These are phyloP conservation scores for Craterocephalus amniculus DNA, from an alignment of 2,797 vertebrate genomes.

Conservation along the genomic window DNA sequence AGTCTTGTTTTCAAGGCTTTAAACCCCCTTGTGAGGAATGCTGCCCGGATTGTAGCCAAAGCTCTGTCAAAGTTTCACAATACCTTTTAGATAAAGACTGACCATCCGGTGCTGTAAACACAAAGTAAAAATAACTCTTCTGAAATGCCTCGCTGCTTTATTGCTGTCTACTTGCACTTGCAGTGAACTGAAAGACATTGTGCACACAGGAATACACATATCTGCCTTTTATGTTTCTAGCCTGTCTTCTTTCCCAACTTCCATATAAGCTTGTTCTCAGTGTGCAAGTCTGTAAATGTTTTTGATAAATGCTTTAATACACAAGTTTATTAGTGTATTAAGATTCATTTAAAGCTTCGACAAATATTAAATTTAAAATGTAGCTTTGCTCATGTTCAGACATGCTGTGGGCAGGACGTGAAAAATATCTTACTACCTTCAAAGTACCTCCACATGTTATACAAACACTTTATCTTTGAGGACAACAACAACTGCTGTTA, in stretches of 20 bases:
- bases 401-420: too few species aligned
- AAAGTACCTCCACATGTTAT: not conserved
- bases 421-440: too few species aligned
- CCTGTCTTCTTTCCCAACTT: not conserved
- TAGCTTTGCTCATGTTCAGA: not conserved
- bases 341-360: not conserved
- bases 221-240: not conserved
- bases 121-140: slow-evolving; percentile 19
- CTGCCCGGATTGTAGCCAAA: slow-evolving; percentile 40
- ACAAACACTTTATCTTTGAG: not conserved
- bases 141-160: slow-evolving; percentile 5
- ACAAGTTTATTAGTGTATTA: not conserved
- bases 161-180: not conserved
- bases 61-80: slow-evolving; percentile 48
- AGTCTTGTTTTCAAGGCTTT: slow-evolving; percentile 57
- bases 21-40: slow-evolving; percentile 48
- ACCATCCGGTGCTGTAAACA: slow-evolving; percentile 22
- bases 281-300: not conserved
- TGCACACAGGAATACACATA: not conserved
- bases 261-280: not conserved
- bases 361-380: not conserved
- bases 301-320: too few species aligned
- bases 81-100: slow-evolving; percentile 46
- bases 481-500: not conserved
- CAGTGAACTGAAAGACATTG: slow-evolving; percentile 6